Base-by-base conservation (phyloP, 2,113 vertebrate genomes). In the Chlorodrepanis virens region DNA sequence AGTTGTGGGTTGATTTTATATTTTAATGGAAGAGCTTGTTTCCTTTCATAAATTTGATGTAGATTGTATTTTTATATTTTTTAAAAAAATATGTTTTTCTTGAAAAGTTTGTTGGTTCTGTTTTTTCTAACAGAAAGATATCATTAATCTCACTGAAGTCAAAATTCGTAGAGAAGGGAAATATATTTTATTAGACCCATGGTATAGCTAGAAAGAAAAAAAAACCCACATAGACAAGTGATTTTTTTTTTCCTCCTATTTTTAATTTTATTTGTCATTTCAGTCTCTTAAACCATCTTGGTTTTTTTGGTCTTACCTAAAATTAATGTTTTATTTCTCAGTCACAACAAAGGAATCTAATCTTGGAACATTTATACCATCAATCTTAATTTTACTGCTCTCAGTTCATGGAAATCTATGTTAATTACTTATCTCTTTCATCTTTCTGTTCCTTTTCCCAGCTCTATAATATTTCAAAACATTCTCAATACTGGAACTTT, bases 181-280 rank as follows among this genome's bases (percentile, higher is more conserved):
- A 50, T 9, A 70, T 6, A 49, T 85, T 74, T 90, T 67, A 44
- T 63, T 21, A 79, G 13, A 45, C 4, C 3, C 10, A 28, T 54
- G 22, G 67, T 27, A 79, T 10, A 68, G 9, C 16, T 56, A 77
- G 53, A 13, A 63, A 64, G 45, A 69, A 71, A 13, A 71, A 12
- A 10, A 60, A 25, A 0, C 2, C 0, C 6, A 61, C 7, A 72
- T 44, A 56, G 8, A 76, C 24, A 65, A 78, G 11, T 23, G 12
- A 15, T 21, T n/a, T 52, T 50, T 17, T 49, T 40, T 17, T 40
- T 40, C 40, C 3, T 7, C 6, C 4, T 35, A 14, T 35, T 74
- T 59, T 52, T 40, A 4, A 45, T 60, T 80, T 47, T 31, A 71
- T 75, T 93, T 78, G 15, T 27, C 27, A 56, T 68, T 80, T 69